A percentile compares a stretch with the other conserved stretches of the same genome.
These are phyloP conservation scores for Rattus norvegicus DNA, from an alignment of 2,113 vertebrate species.

Conservation along the genomic window DNA sequence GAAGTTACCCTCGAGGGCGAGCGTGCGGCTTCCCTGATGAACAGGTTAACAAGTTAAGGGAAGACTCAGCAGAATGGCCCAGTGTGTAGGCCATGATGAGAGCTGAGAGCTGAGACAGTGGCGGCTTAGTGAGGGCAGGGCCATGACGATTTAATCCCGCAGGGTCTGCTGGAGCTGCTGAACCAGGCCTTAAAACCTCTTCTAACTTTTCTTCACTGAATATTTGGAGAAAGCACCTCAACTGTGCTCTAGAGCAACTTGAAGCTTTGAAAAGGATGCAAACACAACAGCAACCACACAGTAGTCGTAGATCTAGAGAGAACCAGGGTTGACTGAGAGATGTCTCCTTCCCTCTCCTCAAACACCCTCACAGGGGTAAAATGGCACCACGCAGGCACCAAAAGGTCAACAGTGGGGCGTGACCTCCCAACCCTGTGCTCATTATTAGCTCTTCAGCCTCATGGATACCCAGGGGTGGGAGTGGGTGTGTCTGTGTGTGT, in stretches of 20 bases:
- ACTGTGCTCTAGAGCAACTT: neutral
- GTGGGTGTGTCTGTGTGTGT: neutral
- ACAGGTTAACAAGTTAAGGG: neutral
- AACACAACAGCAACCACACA: neutral
- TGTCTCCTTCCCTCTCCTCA: neutral
- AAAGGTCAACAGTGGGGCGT: neutral
- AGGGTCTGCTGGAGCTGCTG: neutral
- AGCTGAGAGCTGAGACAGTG: neutral
- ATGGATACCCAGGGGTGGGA: neutral
- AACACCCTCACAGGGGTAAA: neutral
- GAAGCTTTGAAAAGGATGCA: neutral
- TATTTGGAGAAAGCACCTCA: neutral
- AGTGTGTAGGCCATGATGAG: neutral
- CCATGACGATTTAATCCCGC: no score
- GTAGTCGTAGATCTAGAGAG: neutral
- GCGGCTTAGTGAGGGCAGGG: neutral
- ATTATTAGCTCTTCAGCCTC: neutral
- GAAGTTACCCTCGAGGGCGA: neutral
- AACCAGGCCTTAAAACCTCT: neutral
- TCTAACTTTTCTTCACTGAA: neutral
- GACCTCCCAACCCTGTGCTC: neutral
- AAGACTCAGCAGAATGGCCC: neutral
- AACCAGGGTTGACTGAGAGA: neutral
- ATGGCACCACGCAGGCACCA: accelerated
- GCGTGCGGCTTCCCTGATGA: neutral